Conservation (phyloP, 2,888 invertebrate species). For the Cheilosia scutellata region DNA sequence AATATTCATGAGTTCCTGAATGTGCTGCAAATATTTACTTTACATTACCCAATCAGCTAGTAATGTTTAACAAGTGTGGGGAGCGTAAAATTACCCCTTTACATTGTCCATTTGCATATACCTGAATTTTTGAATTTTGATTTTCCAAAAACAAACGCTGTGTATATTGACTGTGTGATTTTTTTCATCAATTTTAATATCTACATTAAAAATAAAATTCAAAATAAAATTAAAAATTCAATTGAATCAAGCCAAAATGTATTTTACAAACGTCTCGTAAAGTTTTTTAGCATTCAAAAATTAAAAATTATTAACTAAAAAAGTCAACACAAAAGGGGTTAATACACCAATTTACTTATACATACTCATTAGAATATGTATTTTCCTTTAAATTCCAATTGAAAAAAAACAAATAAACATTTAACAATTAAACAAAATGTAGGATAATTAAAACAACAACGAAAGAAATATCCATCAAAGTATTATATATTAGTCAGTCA, state of each 20-base stretch:
- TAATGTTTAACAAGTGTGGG: constrained; percentile 38
- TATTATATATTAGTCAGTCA: constrained; percentile 21
- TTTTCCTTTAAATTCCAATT: neutral
- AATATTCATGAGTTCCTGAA: constrained; percentile 54
- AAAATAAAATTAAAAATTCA: constrained; percentile 8
- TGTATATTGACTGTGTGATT: constrained; percentile 30
- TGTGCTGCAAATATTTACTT: constrained; percentile 43
- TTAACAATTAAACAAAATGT: constrained; percentile 23
- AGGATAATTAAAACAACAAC: constrained; percentile 10
- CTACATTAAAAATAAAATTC: constrained; percentile 22
- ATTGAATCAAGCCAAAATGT: constrained; percentile 50
- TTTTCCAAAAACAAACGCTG: constrained; percentile 30
- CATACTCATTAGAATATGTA: neutral
- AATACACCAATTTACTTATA: constrained; percentile 13
- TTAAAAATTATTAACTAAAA: neutral
- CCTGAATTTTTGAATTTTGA: constrained; percentile 28
- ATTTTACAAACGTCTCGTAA: constrained; percentile 45
- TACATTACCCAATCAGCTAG: constrained; percentile 47
- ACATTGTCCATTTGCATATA: constrained; percentile 65
- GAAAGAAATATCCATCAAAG: constrained; percentile 28
- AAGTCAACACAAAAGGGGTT: constrained; percentile 11
- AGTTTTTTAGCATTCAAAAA: constrained; percentile 55
- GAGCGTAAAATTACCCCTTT: constrained; percentile 58
- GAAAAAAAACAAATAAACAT: constrained; percentile 23
- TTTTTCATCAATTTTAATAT: constrained; percentile 14